Evolutionary conservation across 2,888 invertebrate species (phyloP).

Genomic region (Drosophila buzzatii): DNA sequence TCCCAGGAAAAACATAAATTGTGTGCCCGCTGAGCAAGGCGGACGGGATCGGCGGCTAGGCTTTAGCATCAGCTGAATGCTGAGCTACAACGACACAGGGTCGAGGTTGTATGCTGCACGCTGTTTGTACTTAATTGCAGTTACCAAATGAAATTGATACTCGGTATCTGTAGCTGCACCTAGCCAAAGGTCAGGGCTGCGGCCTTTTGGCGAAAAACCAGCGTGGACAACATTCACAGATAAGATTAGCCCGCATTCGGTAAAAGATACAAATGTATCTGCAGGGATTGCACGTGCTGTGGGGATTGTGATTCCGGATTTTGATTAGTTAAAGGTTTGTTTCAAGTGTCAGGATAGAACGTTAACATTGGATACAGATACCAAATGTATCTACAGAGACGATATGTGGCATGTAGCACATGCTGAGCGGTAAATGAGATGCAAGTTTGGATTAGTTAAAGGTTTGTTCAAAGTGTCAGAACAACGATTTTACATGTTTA

Average conservation of each 20-base stretch:
- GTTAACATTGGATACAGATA: slow-evolving; percentile 1
- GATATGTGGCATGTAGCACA: no score
- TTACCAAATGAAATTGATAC: slow-evolving; percentile 24
- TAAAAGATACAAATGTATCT: slow-evolving; percentile 21
- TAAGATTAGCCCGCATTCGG: slow-evolving; percentile 59
- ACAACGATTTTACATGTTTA: not conserved
- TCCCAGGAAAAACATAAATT: slow-evolving; percentile 38
- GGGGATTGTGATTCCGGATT: not conserved
- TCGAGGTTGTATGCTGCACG: slow-evolving; percentile 45
- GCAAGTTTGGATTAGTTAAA: slow-evolving; percentile 2
- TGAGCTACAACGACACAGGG: not conserved
- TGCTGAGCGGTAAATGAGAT: slow-evolving; percentile 2
- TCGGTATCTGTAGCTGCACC: slow-evolving; percentile 10
- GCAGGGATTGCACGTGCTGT: slow-evolving; percentile 7
- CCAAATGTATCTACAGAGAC: not conserved
- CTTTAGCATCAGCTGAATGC: not conserved
- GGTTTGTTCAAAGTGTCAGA: slow-evolving; percentile 8
- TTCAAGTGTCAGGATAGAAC: not conserved
- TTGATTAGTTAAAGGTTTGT: slow-evolving; percentile 6
- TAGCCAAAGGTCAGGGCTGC: not conserved
- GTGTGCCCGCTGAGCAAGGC: slow-evolving; percentile 45
- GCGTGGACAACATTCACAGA: slow-evolving; percentile 30
- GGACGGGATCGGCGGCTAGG: slow-evolving; percentile 23
- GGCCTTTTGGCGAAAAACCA: slow-evolving; percentile 51
- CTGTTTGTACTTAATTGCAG: slow-evolving; percentile 56